Base-by-base conservation (phyloP, 1,140 invertebrate species). In the Drosophila arizonae region DNA sequence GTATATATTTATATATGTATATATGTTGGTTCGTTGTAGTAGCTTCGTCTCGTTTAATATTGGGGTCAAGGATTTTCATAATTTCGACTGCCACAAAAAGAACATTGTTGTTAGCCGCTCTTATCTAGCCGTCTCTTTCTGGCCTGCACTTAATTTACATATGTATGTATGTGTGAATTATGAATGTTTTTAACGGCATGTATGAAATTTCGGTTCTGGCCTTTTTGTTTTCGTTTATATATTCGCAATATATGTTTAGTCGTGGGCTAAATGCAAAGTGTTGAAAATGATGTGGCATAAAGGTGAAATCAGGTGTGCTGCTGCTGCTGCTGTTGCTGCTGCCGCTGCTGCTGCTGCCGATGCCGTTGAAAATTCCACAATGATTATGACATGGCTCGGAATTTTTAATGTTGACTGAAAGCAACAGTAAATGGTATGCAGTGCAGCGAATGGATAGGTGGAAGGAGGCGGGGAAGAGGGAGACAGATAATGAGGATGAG, bases 1-100 rank as follows among this genome's bases (percentile, higher is more conserved):
- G 0, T 15, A n/a, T 43, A 43, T 36, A 36, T 3, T 0, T 8
- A 43, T 15, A 4, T 43, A 43, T 10, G 13, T 45, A 45, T 45
- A 6, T 4, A 6, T 30, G 4, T 10, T 10, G 6, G 15, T 9
- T 11, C 13, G 33, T 39, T 55, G 21, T 55, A 21, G 28, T 55
- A 36, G 30, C 30, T 17, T 17, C 52, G 52, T 39, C 52, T 55
- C 57, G 41, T 60, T 55, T 66, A 55, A 54, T 77, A 85, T 77
- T 74, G 67, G 76, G 81, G 81, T 85, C 81, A 84, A 84, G 81
- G 81, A 85, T 77, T 84, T 85, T 80, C 21, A 84, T 64, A 72
- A 51, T 73, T 67, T 68, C 65, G 39, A 65, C 46, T 39, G 58
- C 43, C 55, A 8, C 21, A 36, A 21, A n/a, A 50, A 56, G 58